Base-by-base conservation (phyloP, 2,113 vertebrate genomes). In the Entomyzon cyanotis region DNA sequence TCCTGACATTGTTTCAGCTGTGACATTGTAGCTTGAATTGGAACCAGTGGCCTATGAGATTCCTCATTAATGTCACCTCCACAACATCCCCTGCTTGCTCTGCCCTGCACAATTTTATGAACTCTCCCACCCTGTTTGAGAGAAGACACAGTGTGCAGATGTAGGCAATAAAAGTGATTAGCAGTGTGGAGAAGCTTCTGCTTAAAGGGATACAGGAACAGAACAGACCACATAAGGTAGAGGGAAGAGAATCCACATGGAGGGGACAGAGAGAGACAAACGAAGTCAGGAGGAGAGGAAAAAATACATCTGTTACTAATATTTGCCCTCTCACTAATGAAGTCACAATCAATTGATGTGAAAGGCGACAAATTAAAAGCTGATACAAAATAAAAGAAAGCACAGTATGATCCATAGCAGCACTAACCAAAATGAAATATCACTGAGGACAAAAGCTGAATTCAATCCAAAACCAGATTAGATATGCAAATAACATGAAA, bases 1-100 rank as follows among this genome's bases (percentile, higher is more conserved):
- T 94, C 86, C 65, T 95, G 93, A 96, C 79, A 85, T 90, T 95
- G 94, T 94, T 96, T 87, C 90, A 90, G 67, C 90, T 86, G 82
- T 90, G 92, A 86, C 82, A 64, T 7, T 82, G 85, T 33, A 70
- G 60, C 79, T 92, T 52, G 88, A 52, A 80, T 85, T 91, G 87
- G 85, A 97, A 90, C 39, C 42, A 47, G 68, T 84, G 88, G 90
- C 83, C 79, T 90, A 86, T 92, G 90, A 88, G 92, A 95, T 75
- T 67, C 92, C 81, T 90, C 93, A 74, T 90, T 96, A 95, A 56
- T 1, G 24, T 78, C 92, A 87, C 80, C 79, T 78, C 69, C 19
- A 49, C 78, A 56, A 2, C 62, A 81, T 90, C 83, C 37, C 73
- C 75, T 44, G 4, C 88, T 73, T 84, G 56, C 64, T 93, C 47